These are phyloP conservation scores for Atlantisia rogersi DNA, from an alignment of 2,113 vertebrate species.

Conservation along the genomic window DNA sequence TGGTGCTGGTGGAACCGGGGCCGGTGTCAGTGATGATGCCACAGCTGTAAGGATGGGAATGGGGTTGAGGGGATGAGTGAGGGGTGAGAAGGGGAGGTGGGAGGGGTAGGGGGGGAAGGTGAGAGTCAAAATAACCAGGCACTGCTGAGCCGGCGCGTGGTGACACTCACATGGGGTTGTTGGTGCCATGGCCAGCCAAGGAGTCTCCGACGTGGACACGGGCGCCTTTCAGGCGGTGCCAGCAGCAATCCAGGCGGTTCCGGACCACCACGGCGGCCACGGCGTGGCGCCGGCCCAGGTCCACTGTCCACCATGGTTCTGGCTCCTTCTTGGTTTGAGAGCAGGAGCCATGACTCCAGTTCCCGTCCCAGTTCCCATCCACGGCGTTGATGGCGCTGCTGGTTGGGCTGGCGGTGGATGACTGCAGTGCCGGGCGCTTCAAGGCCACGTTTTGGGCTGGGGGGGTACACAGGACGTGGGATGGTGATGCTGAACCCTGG, in stretches of 20 bases:
- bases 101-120: accelerated
- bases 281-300: neutral
- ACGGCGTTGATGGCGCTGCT: neutral
- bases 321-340: neutral
- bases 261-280: neutral
- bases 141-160: accelerated
- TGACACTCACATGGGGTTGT: neutral
- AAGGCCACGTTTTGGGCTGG: neutral
- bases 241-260: neutral
- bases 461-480: neutral
- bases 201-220: neutral
- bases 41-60: neutral
- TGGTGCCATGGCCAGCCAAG: neutral
- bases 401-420: accelerated
- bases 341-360: neutral
- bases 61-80: no score
- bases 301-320: neutral
- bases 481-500: neutral
- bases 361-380: neutral
- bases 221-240: neutral
- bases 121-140: accelerated
- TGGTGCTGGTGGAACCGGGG: neutral
- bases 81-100: no score
- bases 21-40: neutral
- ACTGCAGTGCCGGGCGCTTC: neutral